phyloP scores from a whole-genome alignment of 2,888 invertebrate genomes.

The Coelopa pilipes region DNA sequence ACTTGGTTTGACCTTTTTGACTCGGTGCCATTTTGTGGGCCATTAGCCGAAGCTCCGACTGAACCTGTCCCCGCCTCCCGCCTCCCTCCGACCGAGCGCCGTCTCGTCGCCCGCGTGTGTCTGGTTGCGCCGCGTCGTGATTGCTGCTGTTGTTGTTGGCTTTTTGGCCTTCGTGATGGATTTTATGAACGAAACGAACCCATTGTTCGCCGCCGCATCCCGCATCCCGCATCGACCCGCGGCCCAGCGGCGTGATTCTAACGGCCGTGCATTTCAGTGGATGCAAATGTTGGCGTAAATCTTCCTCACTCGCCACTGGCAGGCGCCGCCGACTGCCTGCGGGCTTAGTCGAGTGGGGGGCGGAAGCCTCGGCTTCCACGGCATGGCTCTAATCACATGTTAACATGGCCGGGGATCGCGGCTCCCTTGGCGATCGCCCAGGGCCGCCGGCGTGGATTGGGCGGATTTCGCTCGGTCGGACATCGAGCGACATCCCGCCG shows the following conservation, averaged over 20 bases:
- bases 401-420: background rate
- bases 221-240: no score
- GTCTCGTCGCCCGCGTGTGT: no score
- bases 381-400: background rate
- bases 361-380: no score
- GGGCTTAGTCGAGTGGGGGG: background rate
- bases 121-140: no score
- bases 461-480: no score
- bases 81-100: no score
- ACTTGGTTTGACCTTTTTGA: slow-evolving; percentile 40
- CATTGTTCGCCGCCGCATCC: slow-evolving; percentile 11
- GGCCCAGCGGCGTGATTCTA: no score
- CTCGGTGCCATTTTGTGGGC: slow-evolving; percentile 37
- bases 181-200: slow-evolving; percentile 33
- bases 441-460: no score
- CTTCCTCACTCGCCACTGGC: slow-evolving; percentile 13
- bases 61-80: no score
- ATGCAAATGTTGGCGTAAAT: slow-evolving; percentile 27
- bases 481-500: no score
- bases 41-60: background rate
- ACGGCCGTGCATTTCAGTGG: background rate
- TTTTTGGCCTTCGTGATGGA: slow-evolving; percentile 38
- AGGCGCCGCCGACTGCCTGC: background rate
- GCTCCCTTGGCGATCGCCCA: no score
- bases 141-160: slow-evolving; percentile 23